Evolutionary conservation across 2,888 invertebrate genomes (phyloP).

Genomic region (Nemapogon koenigi): DNA sequence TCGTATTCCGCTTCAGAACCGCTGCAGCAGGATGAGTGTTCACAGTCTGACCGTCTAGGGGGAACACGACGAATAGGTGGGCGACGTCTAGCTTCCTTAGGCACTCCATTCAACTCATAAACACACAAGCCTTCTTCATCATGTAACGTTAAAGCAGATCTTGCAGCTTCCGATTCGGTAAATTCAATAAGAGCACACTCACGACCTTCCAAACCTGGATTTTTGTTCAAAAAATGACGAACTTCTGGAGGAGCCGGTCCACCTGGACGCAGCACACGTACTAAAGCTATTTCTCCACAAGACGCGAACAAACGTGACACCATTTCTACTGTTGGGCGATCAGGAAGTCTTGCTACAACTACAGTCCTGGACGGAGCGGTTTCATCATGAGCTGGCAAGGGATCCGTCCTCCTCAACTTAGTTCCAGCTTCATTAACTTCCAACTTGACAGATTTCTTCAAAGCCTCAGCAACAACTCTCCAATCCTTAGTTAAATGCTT

Average conservation of each 20-base stretch:
- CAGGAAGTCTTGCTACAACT: slow-evolving; percentile 86
- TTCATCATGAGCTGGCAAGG: slow-evolving; percentile 89
- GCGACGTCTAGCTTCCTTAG: slow-evolving; percentile 79
- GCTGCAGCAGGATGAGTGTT: slow-evolving; percentile 63
- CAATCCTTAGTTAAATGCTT: slow-evolving; percentile 94
- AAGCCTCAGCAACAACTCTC: slow-evolving; percentile 88
- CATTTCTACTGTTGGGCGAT: slow-evolving; percentile 85
- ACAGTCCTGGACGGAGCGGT: slow-evolving; percentile 92
- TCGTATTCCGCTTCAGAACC: slow-evolving; percentile 58
- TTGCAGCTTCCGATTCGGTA: slow-evolving; percentile 84
- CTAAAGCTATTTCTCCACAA: slow-evolving; percentile 89
- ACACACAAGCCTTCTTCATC: slow-evolving; percentile 72
- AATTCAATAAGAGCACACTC: slow-evolving; percentile 93
- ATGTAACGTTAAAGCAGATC: slow-evolving; percentile 77
- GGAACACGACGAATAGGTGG: slow-evolving; percentile 67
- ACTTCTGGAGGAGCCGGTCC: slow-evolving; percentile 91
- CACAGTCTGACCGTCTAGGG: slow-evolving; percentile 69
- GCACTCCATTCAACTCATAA: slow-evolving; percentile 76
- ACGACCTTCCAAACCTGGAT: slow-evolving; percentile 85
- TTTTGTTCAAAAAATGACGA: slow-evolving; percentile 88
- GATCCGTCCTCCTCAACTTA: slow-evolving; percentile 83
- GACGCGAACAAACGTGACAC: slow-evolving; percentile 89
- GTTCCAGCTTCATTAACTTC: slow-evolving; percentile 92
- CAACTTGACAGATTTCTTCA: slow-evolving; percentile 77
- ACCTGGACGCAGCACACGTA: slow-evolving; percentile 87